These are phyloP conservation scores for Salvator merianae DNA, from an alignment of 2,113 vertebrate species.

Conservation along the genomic window DNA sequence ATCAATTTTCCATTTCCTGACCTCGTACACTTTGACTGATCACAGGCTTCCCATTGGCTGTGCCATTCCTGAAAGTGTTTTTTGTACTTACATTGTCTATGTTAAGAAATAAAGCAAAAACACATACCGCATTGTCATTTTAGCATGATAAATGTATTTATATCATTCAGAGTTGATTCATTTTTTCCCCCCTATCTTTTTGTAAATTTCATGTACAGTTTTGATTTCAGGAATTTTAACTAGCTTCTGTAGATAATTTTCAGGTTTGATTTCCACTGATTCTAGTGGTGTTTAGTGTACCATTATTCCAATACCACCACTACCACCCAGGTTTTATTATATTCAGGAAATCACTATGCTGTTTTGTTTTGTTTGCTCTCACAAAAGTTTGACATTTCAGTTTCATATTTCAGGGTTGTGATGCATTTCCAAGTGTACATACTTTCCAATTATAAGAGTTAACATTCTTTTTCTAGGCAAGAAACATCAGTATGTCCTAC, in stretches of 20 bases:
- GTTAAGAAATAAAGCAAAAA: conserved; percentile 54
- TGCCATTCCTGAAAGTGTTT: conserved; percentile 63
- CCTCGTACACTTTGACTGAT: conserved; percentile 50
- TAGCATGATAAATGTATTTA: conserved; percentile 89
- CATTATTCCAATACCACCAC: conserved; percentile 60
- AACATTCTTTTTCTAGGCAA: conserved; percentile 76
- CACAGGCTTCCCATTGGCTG: conserved; percentile 59
- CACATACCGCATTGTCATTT: conserved; percentile 68
- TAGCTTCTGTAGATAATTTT: conserved; percentile 92
- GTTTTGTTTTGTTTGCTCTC: conserved; percentile 50
- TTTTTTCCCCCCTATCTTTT: conserved; percentile 68
- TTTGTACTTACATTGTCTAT: conserved; percentile 67
- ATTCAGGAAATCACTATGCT: conserved; percentile 74
- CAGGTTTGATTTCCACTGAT: conserved; percentile 94
- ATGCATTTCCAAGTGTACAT: conserved; percentile 76
- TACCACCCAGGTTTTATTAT: conserved; percentile 67
- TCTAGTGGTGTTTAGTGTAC: conserved; percentile 88
- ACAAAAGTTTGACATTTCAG: conserved; percentile 68
- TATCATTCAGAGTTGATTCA: conserved; percentile 84
- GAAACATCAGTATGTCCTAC: conserved; percentile 82
- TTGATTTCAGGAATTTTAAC: conserved; percentile 73
- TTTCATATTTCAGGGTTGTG: conserved; percentile 66
- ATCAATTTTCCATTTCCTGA: conserved; percentile 65
- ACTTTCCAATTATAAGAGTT: conserved; percentile 63
- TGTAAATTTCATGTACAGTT: conserved; percentile 99